phyloP scores from a whole-genome alignment of 2,888 invertebrate genomes.

The Melanchra persicariae region DNA sequence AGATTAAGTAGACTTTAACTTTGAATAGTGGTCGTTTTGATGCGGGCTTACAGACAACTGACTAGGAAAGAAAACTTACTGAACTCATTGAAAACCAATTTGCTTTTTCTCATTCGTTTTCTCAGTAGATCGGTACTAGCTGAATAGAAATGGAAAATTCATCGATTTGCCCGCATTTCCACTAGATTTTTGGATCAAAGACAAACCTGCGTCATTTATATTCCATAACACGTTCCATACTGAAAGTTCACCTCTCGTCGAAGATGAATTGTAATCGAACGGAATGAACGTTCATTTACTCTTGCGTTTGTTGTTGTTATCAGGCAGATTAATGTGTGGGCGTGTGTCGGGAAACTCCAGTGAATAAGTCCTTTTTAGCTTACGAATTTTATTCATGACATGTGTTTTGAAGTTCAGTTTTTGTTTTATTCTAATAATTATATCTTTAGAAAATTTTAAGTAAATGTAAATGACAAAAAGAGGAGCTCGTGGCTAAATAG shows the following conservation, averaged over 20 bases:
- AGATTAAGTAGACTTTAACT: background rate
- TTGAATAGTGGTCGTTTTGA: background rate
- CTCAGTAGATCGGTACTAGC: background rate
- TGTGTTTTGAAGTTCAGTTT: background rate
- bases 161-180: slow-evolving; percentile 15
- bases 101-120: background rate
- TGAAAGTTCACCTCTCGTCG: background rate
- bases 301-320: slow-evolving; percentile 1
- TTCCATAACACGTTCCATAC: slow-evolving; percentile 31
- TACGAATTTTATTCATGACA: background rate
- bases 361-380: slow-evolving; percentile 2
- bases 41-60: background rate
- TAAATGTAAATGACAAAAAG: no score
- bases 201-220: slow-evolving; percentile 35
- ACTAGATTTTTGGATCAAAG: slow-evolving; percentile 41
- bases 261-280: slow-evolving; percentile 11
- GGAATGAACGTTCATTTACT: slow-evolving; percentile 1
- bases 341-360: background rate
- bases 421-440: background rate
- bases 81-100: background rate
- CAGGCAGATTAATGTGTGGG: background rate
- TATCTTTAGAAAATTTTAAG: background rate
- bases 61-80: background rate
- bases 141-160: slow-evolving; percentile 16
- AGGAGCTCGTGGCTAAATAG: no score